Evolutionary conservation across 1,140 invertebrate species (phyloP), one percentile per base, ranked within the genome.

Genomic region (Stegodyphus dumicola): DNA sequence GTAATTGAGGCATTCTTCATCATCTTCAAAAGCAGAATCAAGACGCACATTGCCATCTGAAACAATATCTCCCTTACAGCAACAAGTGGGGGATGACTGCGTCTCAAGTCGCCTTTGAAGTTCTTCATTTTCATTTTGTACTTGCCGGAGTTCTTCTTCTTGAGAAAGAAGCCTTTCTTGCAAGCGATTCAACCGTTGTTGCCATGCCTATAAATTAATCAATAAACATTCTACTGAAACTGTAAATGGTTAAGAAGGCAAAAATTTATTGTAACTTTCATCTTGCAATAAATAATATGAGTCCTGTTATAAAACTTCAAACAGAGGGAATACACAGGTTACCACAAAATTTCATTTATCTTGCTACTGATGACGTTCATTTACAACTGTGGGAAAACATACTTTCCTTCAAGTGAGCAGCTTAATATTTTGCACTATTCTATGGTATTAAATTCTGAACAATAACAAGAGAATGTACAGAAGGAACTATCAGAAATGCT

Each of bases 21-120:
- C 80, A 6, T 83, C 80, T 53, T 83, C 80, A 15, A 83, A 83
- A 15, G 80, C 80, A 9, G 80, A 83, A 56, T 83, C 80, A 6
- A 54, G 74, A 11, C 80, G 70, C 10, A 67, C 70, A 10, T 60
- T 48, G 6, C 69, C 67, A 52, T 80, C 56, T 18, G 56, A 69
- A 7, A 33, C 54, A 10, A 7, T 48, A 17, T 70, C 78, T 13
- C 67, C n/a, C 6, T 33, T 71, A 54, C 56, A 77, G 48, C 65
- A 60, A 15, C 75, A 77, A 33, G 33, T 33, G 6, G n/a, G 49
- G 2, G 33, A 10, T 5, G 52, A n/a, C 10, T 60, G 78, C 0
- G 5, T 13, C 33, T 83, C 71, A 5, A 67, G 6, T 1, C 15
- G 56, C 54, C 53, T 81, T 7, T 73, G 67, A 6, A 81, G 18